Evolutionary conservation across 1,140 invertebrate species (phyloP).

Genomic region (Caenorhabditis remanei): DNA sequence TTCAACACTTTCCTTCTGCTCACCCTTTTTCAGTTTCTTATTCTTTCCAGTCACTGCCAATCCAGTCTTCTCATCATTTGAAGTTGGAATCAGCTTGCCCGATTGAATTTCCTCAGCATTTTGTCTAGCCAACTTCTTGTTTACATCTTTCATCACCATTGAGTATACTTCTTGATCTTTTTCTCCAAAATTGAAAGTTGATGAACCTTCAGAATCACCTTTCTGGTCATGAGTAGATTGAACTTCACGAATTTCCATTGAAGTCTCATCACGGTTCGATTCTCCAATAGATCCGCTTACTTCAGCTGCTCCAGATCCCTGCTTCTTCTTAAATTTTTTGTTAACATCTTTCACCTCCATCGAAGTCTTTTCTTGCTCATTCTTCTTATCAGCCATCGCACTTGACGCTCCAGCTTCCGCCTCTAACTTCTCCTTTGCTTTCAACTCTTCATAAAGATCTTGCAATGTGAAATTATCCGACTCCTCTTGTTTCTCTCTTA

Average conservation of each 20-base stretch:
- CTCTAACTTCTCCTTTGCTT: background rate
- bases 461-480: slow-evolving; percentile 14
- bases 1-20: background rate
- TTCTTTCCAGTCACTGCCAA: slow-evolving; percentile 13
- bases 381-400: background rate
- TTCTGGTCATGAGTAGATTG: background rate
- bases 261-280: background rate
- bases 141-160: slow-evolving; percentile 36
- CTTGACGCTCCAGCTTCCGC: slow-evolving; percentile 24
- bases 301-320: background rate
- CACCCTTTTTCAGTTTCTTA: background rate
- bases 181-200: slow-evolving; percentile 26
- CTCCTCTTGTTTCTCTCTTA: background rate
- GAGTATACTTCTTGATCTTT: slow-evolving; percentile 30
- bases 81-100: slow-evolving; percentile 1
- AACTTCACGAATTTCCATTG: slow-evolving; percentile 16
- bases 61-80: slow-evolving; percentile 28
- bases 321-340: slow-evolving; percentile 24
- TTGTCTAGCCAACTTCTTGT: slow-evolving; percentile 25
- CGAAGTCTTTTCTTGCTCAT: background rate
- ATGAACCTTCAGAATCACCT: no score
- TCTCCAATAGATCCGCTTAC: background rate
- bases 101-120: slow-evolving; percentile 46
- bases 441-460: slow-evolving; percentile 49
- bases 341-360: slow-evolving; percentile 17